Conservation (phyloP, 1,140 invertebrate genomes). For the Homarus americanus region DNA sequence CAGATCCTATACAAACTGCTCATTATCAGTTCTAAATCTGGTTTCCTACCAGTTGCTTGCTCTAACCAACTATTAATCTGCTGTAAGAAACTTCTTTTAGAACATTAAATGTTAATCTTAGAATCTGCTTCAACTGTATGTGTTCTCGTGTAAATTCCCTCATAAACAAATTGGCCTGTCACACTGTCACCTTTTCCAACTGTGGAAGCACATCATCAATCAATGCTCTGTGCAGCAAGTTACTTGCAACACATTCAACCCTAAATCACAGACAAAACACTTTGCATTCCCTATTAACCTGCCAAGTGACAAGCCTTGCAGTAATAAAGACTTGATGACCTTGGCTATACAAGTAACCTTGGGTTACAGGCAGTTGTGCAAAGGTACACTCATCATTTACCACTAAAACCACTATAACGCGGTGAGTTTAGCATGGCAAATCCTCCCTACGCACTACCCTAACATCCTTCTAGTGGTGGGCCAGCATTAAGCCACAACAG, state of each 20-base stretch:
- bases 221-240: constrained; percentile 46
- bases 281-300: constrained; percentile 32
- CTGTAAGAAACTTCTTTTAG: constrained; percentile 13
- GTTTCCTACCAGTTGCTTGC: constrained; percentile 21
- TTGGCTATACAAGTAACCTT: constrained; percentile 42
- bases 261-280: constrained; percentile 67
- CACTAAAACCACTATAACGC: constrained; percentile 35
- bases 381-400: constrained; percentile 52
- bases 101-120: constrained; percentile 27
- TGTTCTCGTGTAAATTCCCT: constrained; percentile 1
- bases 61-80: constrained; percentile 14
- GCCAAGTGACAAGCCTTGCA: constrained; percentile 22
- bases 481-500: constrained; percentile 72
- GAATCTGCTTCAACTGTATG: constrained; percentile 22
- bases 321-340: constrained; percentile 1
- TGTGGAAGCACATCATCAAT: constrained; percentile 68
- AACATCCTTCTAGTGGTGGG: constrained; percentile 42
- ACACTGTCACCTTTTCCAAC: constrained; percentile 54
- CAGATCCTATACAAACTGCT: constrained; percentile 32
- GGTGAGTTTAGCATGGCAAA: constrained; percentile 17
- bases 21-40: not conserved
- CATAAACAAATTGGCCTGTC: constrained; percentile 20
- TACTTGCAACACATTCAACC: constrained; percentile 52
- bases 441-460: constrained; percentile 32
- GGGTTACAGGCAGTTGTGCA: constrained; percentile 57